Evolutionary conservation across 2,888 invertebrate genomes (phyloP).

Genomic region (Cabera pusaria): DNA sequence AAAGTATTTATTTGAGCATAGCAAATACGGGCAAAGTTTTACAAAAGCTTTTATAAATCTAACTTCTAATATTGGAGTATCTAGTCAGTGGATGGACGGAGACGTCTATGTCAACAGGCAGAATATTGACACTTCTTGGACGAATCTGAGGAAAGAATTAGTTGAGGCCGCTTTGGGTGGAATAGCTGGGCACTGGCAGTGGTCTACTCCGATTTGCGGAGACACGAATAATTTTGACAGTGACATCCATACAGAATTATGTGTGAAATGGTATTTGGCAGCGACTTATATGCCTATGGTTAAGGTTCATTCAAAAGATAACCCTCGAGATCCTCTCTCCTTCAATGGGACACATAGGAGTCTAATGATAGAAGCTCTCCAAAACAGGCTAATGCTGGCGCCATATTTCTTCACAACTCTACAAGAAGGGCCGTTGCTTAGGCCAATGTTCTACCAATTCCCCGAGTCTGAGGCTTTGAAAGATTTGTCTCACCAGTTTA

Average conservation of each 20-base stretch:
- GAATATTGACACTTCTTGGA: constrained; percentile 83
- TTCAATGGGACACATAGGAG: constrained; percentile 67
- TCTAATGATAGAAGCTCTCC: constrained; percentile 68
- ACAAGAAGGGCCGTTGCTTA: constrained; percentile 78
- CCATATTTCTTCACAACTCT: constrained; percentile 84
- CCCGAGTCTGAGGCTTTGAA: constrained; percentile 68
- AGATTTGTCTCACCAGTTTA: constrained; percentile 81
- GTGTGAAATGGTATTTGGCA: constrained; percentile 87
- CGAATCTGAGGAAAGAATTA: constrained; percentile 76
- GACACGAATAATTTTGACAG: constrained; percentile 68
- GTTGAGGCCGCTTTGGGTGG: constrained; percentile 75
- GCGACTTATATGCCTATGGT: constrained; percentile 86
- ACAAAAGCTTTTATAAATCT: constrained; percentile 48
- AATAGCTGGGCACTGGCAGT: constrained; percentile 72
- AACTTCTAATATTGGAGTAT: constrained; percentile 44
- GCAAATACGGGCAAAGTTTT: constrained; percentile 82
- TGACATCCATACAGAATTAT: constrained; percentile 70
- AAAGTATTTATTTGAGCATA: constrained; percentile 74
- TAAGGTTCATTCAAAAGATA: constrained; percentile 69
- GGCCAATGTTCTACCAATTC: constrained; percentile 87
- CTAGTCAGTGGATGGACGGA: constrained; percentile 61
- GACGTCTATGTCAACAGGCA: constrained; percentile 65
- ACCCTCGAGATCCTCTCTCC: constrained; percentile 67
- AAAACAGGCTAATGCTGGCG: constrained; percentile 72
- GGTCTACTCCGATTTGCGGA: constrained; percentile 83